phyloP scores from a whole-genome alignment of 1,140 invertebrate genomes.

The Drosophila repletoides region DNA sequence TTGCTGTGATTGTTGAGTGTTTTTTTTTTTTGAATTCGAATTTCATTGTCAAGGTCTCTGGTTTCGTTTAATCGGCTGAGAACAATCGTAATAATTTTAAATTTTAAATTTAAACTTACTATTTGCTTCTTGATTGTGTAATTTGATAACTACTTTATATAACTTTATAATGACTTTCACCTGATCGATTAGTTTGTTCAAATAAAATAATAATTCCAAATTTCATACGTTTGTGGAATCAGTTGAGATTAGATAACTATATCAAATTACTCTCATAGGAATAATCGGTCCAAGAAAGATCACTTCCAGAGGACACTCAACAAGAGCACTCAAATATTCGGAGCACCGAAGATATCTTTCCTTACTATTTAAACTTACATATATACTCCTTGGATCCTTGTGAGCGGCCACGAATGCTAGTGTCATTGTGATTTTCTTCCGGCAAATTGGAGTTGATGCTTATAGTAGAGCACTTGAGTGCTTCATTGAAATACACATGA shows the following conservation, averaged over 20 bases:
- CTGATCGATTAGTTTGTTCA: too few relatives aligned
- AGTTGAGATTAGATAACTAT: too few relatives aligned
- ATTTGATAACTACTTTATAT: neutral
- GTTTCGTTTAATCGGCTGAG: constrained; percentile 41
- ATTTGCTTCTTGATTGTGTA: neutral
- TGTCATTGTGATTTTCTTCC: constrained; percentile 43
- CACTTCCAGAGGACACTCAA: too few relatives aligned
- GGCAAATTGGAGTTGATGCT: constrained; percentile 61
- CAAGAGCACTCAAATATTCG: too few relatives aligned
- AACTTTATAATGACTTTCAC: too few relatives aligned
- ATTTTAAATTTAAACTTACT: neutral
- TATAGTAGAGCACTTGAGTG: constrained; percentile 74
- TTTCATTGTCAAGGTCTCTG: constrained; percentile 52
- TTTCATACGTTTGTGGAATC: too few relatives aligned
- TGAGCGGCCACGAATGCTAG: constrained; percentile 29
- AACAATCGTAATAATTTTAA: constrained; percentile 15
- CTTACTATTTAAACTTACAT: too few relatives aligned
- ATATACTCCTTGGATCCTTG: constrained; percentile 76
- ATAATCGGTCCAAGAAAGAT: too few relatives aligned
- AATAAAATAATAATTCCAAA: too few relatives aligned
- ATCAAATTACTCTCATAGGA: too few relatives aligned
- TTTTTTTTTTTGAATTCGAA: constrained; percentile 8
- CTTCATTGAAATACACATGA: constrained; percentile 78
- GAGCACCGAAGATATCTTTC: too few relatives aligned
- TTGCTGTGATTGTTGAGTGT: neutral